phyloP scores from a whole-genome alignment of 2,797 vertebrate species.

The Anabas testudineus region DNA sequence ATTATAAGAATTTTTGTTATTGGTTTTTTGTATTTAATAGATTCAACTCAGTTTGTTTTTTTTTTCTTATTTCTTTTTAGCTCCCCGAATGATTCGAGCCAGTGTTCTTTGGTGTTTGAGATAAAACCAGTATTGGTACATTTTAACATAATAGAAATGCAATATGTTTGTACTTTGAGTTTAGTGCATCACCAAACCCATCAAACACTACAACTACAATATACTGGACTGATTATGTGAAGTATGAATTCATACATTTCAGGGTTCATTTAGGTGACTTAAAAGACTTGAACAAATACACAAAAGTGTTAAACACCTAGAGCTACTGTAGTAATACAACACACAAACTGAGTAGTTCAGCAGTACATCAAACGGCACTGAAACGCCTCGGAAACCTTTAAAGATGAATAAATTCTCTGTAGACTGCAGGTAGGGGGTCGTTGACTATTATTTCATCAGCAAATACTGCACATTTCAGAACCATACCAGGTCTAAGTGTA shows the following conservation, averaged over 20 bases:
- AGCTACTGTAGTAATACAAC: too few relatives aligned
- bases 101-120: not conserved
- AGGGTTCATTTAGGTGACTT: too few relatives aligned
- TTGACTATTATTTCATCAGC: not conserved
- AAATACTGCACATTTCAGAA: slow-evolving; percentile 1
- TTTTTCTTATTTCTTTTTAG: not conserved
- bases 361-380: too few relatives aligned
- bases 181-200: too few relatives aligned
- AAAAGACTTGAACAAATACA: too few relatives aligned
- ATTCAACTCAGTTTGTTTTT: slow-evolving; percentile 29
- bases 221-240: too few relatives aligned
- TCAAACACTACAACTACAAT: too few relatives aligned
- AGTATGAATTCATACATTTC: too few relatives aligned
- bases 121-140: slow-evolving; percentile 5
- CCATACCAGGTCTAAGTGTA: slow-evolving; percentile 6
- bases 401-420: not conserved
- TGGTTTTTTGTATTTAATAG: slow-evolving; percentile 33
- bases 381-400: slow-evolving; percentile 3
- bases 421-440: not conserved
- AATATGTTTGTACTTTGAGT: not conserved
- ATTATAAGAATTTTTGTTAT: slow-evolving; percentile 40
- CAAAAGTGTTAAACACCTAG: too few relatives aligned
- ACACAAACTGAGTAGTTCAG: too few relatives aligned
- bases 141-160: too few relatives aligned
- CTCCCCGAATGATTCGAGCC: slow-evolving; percentile 8